Conservation (phyloP, 1,140 invertebrate species). For the Lutraria rhynchaena region DNA sequence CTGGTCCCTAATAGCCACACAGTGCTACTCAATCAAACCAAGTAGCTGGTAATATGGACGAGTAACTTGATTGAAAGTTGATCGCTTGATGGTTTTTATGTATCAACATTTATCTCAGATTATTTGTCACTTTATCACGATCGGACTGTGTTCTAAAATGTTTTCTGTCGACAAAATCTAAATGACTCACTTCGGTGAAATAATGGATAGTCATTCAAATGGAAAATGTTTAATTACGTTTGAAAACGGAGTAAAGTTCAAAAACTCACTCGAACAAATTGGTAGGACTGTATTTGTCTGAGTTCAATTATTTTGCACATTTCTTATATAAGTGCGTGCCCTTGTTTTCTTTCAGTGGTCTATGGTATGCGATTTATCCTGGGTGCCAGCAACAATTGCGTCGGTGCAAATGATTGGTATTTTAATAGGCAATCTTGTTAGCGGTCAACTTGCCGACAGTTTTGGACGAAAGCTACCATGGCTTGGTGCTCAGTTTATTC, state of each 20-base stretch:
- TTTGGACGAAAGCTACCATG: conserved; percentile 71
- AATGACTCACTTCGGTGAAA: too few species aligned
- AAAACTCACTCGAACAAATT: background rate
- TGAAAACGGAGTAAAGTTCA: background rate
- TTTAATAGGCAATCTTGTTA: conserved; percentile 65
- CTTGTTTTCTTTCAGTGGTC: conserved; percentile 65
- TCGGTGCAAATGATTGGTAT: conserved; percentile 76
- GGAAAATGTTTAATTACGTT: background rate
- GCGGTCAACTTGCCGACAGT: conserved; percentile 69
- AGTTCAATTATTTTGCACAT: background rate
- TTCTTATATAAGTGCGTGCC: background rate
- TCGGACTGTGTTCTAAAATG: too few species aligned
- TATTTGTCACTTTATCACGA: too few species aligned
- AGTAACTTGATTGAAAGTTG: too few species aligned
- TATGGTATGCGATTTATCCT: conserved; percentile 68
- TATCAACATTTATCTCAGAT: too few species aligned
- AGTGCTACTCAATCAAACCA: too few species aligned
- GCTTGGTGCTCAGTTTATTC: conserved; percentile 53
- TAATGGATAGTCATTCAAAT: background rate
- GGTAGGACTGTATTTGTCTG: background rate
- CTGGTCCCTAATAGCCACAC: too few species aligned
- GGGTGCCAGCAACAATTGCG: conserved; percentile 65
- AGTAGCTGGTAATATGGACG: too few species aligned
- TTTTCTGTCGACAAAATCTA: too few species aligned
- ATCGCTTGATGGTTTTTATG: too few species aligned